phyloP scores from a whole-genome alignment of 37 sponge, comb jelly and placozoan genomes.

The Axinella damicornis region DNA sequence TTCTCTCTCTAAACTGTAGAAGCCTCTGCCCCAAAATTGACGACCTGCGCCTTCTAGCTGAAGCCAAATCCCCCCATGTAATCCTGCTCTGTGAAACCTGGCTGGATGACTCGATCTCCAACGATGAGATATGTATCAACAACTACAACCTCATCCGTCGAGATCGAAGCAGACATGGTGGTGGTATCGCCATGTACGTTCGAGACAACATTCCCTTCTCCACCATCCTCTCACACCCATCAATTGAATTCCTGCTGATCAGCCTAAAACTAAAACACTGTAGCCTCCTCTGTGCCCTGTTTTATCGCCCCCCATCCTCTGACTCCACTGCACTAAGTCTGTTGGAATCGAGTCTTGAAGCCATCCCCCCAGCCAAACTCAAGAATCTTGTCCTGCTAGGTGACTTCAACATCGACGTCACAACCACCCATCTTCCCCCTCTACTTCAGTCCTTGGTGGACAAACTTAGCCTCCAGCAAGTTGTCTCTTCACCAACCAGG shows the following conservation, averaged over 20 bases:
- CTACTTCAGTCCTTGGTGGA: background rate
- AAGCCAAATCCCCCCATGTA: background rate
- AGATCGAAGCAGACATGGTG: background rate
- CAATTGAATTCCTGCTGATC: background rate
- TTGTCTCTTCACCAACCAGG: background rate
- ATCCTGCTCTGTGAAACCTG: background rate
- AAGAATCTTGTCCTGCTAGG: background rate
- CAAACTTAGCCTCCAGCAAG: background rate
- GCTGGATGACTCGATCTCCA: background rate
- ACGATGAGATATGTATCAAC: background rate
- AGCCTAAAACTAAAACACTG: background rate
- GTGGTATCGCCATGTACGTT: no score
- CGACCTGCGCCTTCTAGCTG: conserved; percentile 9
- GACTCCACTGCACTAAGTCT: background rate
- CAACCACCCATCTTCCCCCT: background rate
- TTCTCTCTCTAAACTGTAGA: conserved; percentile 2
- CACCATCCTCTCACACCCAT: background rate
- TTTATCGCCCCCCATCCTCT: conserved; percentile 1
- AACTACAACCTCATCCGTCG: background rate
- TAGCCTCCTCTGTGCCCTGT: background rate
- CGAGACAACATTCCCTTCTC: background rate
- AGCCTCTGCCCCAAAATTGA: conserved; percentile 1
- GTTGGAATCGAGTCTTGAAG: background rate
- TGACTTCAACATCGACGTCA: background rate
- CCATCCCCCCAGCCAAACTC: background rate